Base-by-base conservation (phyloP, 2,797 vertebrate genomes). In the Nannoperca australis region DNA sequence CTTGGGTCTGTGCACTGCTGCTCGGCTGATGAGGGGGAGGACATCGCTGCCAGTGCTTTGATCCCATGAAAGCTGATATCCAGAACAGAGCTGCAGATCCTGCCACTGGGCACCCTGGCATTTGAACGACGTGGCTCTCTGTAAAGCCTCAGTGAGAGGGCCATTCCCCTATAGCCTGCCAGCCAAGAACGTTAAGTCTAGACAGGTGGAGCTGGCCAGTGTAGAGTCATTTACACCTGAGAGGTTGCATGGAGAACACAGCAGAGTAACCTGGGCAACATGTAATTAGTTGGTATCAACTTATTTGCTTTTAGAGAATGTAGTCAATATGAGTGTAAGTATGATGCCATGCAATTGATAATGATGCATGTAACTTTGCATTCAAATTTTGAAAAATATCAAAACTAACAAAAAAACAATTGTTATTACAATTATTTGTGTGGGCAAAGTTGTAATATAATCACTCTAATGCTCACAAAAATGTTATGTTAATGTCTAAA, bases 51-150 rank as follows among this genome's bases (percentile, higher is more conserved):
- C 90, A 93, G 94, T 94, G 90, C 93, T 90, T 88, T 95, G 91
- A 96, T 95, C 94, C 91, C 83, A 34, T 92, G 88, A 93, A 94
- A 92, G 94, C 88, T 90, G 90, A 81, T 94, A 94, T 92, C 90
- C 87, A 92, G 92, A 90, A 92, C 90, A 92, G 90, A 90, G 89
- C 89, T 83, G 74, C 84, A 71, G 86, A 93, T 92, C 87, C 71
- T 77, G 91, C 90, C 93, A 93, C 86, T 86, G 89, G 88, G 86
- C 75, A 92, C 84, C 91, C 91, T 95, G 89, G 92, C 89, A 95
- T 93, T 90, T 83, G 85, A 92, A 92, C 85, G 91, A 90, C 90
- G 87, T 79, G 85, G 86, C 92, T 91, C 83, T 51, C 56, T 81
- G 85, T 77, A 91, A 91, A 92, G 84, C 85, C 89, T 88, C 60